Evolutionary conservation across 2,888 invertebrate species (phyloP).

Genomic region (Rosalia funebris): DNA sequence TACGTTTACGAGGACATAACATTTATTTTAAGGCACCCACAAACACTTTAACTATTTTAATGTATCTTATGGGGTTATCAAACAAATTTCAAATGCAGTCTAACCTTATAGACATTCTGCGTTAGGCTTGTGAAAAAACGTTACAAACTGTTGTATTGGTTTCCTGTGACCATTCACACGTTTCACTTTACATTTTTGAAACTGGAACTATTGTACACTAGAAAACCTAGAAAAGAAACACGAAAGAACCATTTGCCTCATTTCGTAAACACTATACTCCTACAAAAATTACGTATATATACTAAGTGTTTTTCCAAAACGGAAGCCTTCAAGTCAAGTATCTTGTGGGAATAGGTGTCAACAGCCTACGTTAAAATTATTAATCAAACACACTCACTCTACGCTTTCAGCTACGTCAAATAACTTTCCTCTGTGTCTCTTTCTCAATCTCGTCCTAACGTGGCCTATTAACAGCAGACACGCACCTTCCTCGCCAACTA

Average conservation of each 20-base stretch:
- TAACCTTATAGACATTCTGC: background rate
- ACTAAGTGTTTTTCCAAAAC: no score
- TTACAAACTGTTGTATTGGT: background rate
- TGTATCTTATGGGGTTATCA: no score
- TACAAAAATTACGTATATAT: no score
- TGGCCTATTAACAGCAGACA: slow-evolving; percentile 42
- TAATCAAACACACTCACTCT: slow-evolving; percentile 26
- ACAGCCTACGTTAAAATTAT: slow-evolving; percentile 18
- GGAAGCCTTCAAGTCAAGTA: background rate
- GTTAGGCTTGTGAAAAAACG: background rate
- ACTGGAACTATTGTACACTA: no score
- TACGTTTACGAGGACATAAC: background rate
- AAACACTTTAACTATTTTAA: no score
- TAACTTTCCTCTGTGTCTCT: slow-evolving; percentile 28
- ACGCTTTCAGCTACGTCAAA: slow-evolving; percentile 24
- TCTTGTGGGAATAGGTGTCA: slow-evolving; percentile 15
- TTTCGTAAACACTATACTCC: background rate
- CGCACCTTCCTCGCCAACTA: slow-evolving; percentile 26
- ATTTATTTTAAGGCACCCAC: no score
- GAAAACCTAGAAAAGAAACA: background rate
- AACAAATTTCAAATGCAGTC: no score
- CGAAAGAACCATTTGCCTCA: background rate
- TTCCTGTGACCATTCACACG: background rate
- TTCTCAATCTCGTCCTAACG: slow-evolving; percentile 41
- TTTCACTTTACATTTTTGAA: background rate